These are phyloP conservation scores for Daubentonia madagascariensis DNA, from an alignment of 2,113 vertebrate species.

Conservation along the genomic window DNA sequence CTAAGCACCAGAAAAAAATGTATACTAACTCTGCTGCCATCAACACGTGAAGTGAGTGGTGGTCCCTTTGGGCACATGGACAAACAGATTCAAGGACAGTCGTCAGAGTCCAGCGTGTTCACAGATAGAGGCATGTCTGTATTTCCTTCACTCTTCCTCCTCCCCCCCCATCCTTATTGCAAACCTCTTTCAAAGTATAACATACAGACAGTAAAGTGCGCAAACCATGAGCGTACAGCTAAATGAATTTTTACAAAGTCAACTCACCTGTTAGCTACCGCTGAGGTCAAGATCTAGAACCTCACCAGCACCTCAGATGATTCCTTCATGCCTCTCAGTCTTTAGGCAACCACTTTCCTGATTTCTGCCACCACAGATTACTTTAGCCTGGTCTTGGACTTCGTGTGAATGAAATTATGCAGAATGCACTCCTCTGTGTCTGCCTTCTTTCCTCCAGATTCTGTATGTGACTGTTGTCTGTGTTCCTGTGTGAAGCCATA, in stretches of 20 bases:
- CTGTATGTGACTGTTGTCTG: neutral
- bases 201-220: neutral
- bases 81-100: neutral
- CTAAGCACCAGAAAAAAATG: neutral
- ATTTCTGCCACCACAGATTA: neutral
- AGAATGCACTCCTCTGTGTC: neutral
- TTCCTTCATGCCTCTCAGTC: neutral
- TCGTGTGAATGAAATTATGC: neutral
- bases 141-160: neutral
- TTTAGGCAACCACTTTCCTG: neutral
- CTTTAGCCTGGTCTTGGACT: neutral
- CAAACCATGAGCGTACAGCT: neutral
- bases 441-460: neutral
- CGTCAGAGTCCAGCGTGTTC: neutral
- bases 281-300: neutral
- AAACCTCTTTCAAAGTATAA: neutral
- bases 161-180: neutral
- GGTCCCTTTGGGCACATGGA: neutral
- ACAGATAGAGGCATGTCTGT: neutral
- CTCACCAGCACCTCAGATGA: neutral
- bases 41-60: neutral
- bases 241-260: neutral
- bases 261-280: neutral
- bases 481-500: neutral
- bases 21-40: neutral